phyloP scores from a whole-genome alignment of 1,140 invertebrate species.

The Oppia nitens region DNA sequence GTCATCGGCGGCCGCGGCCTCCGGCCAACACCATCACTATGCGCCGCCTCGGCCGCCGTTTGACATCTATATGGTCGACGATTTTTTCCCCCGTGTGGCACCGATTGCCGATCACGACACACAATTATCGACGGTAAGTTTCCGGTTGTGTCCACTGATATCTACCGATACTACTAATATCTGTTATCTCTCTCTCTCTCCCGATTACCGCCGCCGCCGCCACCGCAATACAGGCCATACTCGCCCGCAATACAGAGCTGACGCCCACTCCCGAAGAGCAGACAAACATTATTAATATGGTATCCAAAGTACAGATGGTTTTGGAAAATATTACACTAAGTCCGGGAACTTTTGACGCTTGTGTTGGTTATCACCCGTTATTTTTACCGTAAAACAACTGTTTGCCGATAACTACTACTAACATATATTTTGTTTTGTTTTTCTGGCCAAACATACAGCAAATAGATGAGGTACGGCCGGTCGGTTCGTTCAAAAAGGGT shows the following conservation, averaged over 20 bases:
- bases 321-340: slow-evolving; percentile 82
- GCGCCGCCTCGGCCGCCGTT: slow-evolving; percentile 8
- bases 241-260: slow-evolving; percentile 77
- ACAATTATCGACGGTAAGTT: neutral
- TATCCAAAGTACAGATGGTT: slow-evolving; percentile 79
- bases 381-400: neutral
- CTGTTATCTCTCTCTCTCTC: neutral
- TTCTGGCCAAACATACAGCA: slow-evolving; percentile 41
- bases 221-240: slow-evolving; percentile 43
- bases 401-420: neutral
- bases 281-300: slow-evolving; percentile 70
- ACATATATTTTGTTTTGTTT: neutral
- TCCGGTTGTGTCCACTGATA: slow-evolving; percentile 3
- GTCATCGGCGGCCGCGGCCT: no score
- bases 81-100: slow-evolving; percentile 4
- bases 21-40: no score
- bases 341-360: slow-evolving; percentile 81
- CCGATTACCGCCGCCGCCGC: neutral
- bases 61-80: slow-evolving; percentile 13
- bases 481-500: slow-evolving; percentile 94
- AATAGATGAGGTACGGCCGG: slow-evolving; percentile 86
- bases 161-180: neutral
- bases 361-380: slow-evolving; percentile 48
- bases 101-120: neutral
- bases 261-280: slow-evolving; percentile 75